Conservation (phyloP, 2,888 invertebrate genomes). For the Drosophila neonasuta region DNA sequence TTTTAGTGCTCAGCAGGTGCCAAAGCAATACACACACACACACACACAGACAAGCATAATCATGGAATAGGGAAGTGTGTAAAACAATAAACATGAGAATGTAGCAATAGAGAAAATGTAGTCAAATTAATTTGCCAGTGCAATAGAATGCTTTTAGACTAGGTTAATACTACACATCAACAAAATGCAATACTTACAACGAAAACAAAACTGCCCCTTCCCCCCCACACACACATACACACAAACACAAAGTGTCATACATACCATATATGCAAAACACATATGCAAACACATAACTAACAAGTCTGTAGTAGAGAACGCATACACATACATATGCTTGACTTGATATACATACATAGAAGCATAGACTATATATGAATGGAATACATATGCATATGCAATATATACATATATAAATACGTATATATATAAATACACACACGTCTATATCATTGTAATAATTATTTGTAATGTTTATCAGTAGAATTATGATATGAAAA, state of each 20-base stretch:
- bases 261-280: conserved; percentile 24
- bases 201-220: conserved; percentile 23
- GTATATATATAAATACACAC: conserved; percentile 51
- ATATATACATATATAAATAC: conserved; percentile 57
- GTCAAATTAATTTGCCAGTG: conserved; percentile 51
- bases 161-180: conserved; percentile 30
- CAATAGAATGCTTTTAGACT: conserved; percentile 68
- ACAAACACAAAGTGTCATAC: conserved; percentile 4
- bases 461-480: conserved; percentile 75
- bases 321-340: conserved; percentile 29
- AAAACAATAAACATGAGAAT: conserved; percentile 40
- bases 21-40: conserved; percentile 41
- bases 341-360: conserved; percentile 31
- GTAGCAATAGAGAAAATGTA: conserved; percentile 46
- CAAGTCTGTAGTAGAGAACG: conserved; percentile 57
- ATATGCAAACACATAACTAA: conserved; percentile 55
- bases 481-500: conserved; percentile 60
- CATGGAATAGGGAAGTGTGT: background rate
- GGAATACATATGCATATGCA: conserved; percentile 39
- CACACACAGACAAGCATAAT: conserved; percentile 8
- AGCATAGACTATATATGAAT: conserved; percentile 21
- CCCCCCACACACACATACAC: conserved; percentile 14
- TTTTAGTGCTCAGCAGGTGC: conserved; percentile 57
- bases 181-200: conserved; percentile 24
- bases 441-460: conserved; percentile 73